A percentile compares a stretch with the other conserved stretches of the same genome.
Conservation (phyloP, 2,113 vertebrate genomes). For the Myotis brandtii region DNA sequence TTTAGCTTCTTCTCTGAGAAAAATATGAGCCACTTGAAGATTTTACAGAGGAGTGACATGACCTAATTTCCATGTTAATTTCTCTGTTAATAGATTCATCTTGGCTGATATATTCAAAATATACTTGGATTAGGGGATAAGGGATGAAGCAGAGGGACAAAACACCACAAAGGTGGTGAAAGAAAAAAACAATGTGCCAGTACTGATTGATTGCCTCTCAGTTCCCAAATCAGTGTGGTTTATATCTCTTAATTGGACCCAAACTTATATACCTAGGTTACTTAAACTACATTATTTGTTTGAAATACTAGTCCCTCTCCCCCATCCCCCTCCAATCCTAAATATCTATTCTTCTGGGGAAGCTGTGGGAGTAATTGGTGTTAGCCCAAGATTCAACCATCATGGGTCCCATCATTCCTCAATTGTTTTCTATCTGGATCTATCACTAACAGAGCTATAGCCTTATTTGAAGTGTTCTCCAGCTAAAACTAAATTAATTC, state of each 20-base stretch:
- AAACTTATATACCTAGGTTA: neutral
- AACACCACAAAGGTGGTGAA: neutral
- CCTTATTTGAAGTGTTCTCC: constrained; percentile 49
- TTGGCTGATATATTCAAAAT: neutral
- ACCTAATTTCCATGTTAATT: neutral
- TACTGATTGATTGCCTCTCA: neutral
- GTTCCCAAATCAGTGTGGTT: neutral
- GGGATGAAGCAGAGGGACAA: neutral
- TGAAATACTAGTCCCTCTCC: neutral
- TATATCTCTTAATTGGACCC: neutral
- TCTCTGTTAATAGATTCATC: neutral
- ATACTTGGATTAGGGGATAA: neutral
- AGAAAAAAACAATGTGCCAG: neutral
- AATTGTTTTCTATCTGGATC: neutral
- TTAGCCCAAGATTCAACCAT: neutral
- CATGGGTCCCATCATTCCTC: neutral
- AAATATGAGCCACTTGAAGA: neutral
- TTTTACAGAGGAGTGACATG: neutral
- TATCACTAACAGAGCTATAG: neutral
- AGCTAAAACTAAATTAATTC: constrained; percentile 57
- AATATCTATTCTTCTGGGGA: neutral
- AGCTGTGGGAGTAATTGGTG: neutral
- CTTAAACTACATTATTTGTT: neutral
- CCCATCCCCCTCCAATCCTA: neutral
- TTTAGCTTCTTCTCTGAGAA: neutral